These are phyloP conservation scores for Erebia ligea DNA, from an alignment of 2,888 invertebrate species.

Conservation along the genomic window DNA sequence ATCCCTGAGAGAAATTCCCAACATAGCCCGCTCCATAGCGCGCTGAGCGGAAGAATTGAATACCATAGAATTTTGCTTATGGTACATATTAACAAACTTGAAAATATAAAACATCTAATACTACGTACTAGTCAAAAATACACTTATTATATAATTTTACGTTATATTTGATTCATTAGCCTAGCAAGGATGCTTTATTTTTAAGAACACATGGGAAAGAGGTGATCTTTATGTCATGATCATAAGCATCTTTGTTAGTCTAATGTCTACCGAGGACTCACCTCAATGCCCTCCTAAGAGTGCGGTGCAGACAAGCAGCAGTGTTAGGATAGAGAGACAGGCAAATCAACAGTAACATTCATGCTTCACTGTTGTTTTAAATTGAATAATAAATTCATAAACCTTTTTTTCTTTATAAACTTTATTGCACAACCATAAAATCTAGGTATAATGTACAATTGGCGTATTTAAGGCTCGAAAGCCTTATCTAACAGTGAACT, in stretches of 20 bases:
- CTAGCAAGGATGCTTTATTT: constrained; percentile 27
- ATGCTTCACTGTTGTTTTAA: constrained; percentile 51
- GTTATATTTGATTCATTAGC: constrained; percentile 2
- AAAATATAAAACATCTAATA: constrained; percentile 1
- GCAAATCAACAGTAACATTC: constrained; percentile 64
- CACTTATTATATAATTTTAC: background rate
- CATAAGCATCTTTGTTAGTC: constrained; percentile 42
- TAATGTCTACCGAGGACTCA: constrained; percentile 58
- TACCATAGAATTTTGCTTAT: no score
- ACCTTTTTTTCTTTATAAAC: background rate
- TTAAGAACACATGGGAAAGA: background rate
- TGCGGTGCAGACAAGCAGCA: constrained; percentile 73
- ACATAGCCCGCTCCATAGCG: no score
- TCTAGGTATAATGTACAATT: no score
- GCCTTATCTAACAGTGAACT: no score
- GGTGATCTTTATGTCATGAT: background rate
- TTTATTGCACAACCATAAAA: no score
- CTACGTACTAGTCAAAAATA: background rate
- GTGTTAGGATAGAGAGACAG: constrained; percentile 74
- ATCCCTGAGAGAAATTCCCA: no score
- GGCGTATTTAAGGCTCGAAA: no score
- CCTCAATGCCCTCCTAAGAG: constrained; percentile 81
- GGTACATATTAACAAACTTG: background rate
- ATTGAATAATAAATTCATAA: background rate
- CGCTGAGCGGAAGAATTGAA: no score